A percentile compares a stretch with the other conserved stretches of the same genome.
These are phyloP conservation scores for Peromyscus nudipes DNA, from an alignment of 2,797 vertebrate genomes.

Conservation along the genomic window DNA sequence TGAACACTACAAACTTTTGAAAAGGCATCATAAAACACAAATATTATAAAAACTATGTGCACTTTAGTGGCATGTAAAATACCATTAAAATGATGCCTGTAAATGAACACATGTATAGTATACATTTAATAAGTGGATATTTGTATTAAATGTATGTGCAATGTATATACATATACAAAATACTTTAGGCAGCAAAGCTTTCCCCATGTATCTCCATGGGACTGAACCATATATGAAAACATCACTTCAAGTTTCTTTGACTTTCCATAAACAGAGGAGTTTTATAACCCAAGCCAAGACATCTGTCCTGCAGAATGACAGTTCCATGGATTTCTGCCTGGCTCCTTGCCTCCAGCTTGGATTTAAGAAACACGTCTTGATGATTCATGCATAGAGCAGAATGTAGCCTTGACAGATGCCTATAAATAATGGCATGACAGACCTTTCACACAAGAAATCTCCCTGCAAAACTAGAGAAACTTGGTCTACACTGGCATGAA, in stretches of 20 bases:
- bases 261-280: constrained; percentile 55
- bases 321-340: constrained; percentile 60
- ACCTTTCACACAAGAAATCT: constrained; percentile 58
- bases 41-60: not conserved
- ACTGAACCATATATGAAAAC: not conserved
- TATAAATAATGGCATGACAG: constrained; percentile 72
- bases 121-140: not conserved
- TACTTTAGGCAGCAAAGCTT: not conserved
- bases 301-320: constrained; percentile 52
- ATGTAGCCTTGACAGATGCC: constrained; percentile 45
- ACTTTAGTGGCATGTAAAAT: constrained; percentile 9
- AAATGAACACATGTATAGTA: not conserved
- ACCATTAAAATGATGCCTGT: not conserved
- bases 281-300: constrained; percentile 57
- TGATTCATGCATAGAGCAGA: constrained; percentile 68
- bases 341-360: constrained; percentile 26
- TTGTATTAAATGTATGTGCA: not conserved
- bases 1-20: not conserved
- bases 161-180: not conserved
- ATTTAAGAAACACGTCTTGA: constrained; percentile 65
- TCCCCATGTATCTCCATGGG: not conserved
- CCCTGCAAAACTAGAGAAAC: constrained; percentile 27
- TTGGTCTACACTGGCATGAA: not conserved
- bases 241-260: constrained; percentile 28
- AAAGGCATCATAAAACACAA: constrained; percentile 1